Evolutionary conservation across 2,113 vertebrate species (phyloP), one percentile per base, ranked within the genome.

Genomic region (Eonycteris spelaea): DNA sequence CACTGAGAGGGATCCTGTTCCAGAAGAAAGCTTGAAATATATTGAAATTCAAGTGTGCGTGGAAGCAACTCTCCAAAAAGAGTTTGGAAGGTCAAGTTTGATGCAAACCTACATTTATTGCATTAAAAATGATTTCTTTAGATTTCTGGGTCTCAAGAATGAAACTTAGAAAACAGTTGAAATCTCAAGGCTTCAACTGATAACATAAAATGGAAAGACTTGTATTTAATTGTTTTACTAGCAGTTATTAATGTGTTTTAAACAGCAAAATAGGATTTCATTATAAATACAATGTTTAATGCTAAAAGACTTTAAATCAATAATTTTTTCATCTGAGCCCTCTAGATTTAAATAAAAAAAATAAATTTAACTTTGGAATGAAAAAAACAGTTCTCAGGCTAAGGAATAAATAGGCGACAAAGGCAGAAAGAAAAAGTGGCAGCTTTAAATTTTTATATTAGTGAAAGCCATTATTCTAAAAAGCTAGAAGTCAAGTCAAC

Each of bases 81-180:
- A 74, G 18, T 12, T 24, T 74, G 19, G 61, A 86, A 11, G 26
- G 7, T 65, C 91, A 68, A 82, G 13, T 78, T 89, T 96, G 68
- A 74, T 59, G 38, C 30, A 63, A 87, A 79, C 16, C 67, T 45
- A 53, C 22, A 78, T 61, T 82, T 74, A 43, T 16, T 51, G 59
- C 91, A 35, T 68, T 71, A 61, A 89, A 95, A 87, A 70, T 73
- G 67, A 13, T 45, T 74, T 77, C 55, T 63, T 95, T 53, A 89
- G 26, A 57, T 84, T 55, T 67, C n/a, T 63, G 33, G n/a, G 19
- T 85, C 30, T 91, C 53, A 77, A 59, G n/a, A 93, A 51, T 40
- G n/a, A 86, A 84, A 80, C 63, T 45, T 85, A 86, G 53, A 86
- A 93, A 86, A 88, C 57, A 15, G 18, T 26, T 74, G 21, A 94